Base-by-base conservation (phyloP, 2,888 invertebrate species). In the Spisula solida region DNA sequence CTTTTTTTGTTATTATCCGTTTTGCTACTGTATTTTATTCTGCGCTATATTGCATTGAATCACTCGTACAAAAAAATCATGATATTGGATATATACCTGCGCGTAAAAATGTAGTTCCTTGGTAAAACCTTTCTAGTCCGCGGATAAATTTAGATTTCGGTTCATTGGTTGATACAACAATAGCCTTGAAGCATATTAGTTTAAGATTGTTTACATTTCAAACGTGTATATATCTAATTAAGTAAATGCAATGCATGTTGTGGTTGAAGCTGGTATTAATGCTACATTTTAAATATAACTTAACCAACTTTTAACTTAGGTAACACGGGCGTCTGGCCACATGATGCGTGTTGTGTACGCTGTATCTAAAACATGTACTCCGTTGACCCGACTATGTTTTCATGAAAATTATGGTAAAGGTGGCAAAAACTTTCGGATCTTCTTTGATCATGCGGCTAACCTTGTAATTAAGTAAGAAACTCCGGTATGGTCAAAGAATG, bases 51-150 rank as follows among this genome's bases (percentile, higher is more conserved):
- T 85, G 85, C 87, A 83, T 88, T 60, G 82, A 88, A 66, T 70
- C 87, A 84, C 75, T 87, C 82, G 82, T 82, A 87, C 85, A 85
- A 90, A 87, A 86, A 86, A 86, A 86, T 88, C 84, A 55, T 31
- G 70, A 70, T 75, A 75, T 34, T 31, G 25, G 75, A 34, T 85
- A 82, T 89, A 88, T 87, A 51, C 91, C 51, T 91, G 85, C 91
- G 88, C 88, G 81, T 75, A 81, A 89, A 88, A 91, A 91, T 86
- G 81, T 91, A 91, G 91, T 91, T 87, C 91, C 87, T 60, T n/a
- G 31, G 75, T 82, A 83, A 87, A 87, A 78, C 79, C 48, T 55
- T 82, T 79, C 82, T 66, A 70, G 81, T 55, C 81, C 78, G 82
- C 82, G 81, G 75, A 86, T 86, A 82, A 86, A 86, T 66, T 56